Evolutionary conservation across 2,797 vertebrate genomes (phyloP).

Genomic region (Pampus argenteus): DNA sequence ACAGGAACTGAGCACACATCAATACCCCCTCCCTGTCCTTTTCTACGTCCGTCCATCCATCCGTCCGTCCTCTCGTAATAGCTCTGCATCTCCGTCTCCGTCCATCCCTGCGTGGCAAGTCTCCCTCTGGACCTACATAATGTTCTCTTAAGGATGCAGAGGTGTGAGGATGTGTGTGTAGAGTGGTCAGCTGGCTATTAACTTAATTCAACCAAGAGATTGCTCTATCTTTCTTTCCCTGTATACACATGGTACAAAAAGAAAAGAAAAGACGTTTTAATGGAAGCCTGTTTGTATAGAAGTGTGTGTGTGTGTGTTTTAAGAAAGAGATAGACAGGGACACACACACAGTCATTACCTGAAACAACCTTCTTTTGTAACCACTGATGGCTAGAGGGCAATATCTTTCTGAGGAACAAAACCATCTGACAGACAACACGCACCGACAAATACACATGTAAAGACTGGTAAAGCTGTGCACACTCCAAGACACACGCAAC

Average conservation of each 20-base stretch:
- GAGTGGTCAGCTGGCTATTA: slow-evolving; percentile 31
- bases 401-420: slow-evolving; percentile 67
- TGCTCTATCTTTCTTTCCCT: slow-evolving; percentile 14
- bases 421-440: slow-evolving; percentile 41
- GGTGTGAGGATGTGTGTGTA: neutral
- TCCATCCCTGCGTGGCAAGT: slow-evolving; percentile 22
- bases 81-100: slow-evolving; percentile 43
- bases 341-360: slow-evolving; percentile 64
- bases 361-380: slow-evolving; percentile 73
- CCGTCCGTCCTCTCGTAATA: slow-evolving; percentile 16
- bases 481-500: neutral
- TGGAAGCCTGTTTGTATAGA: slow-evolving; percentile 11
- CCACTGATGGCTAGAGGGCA: slow-evolving; percentile 55
- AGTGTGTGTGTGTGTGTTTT: slow-evolving; percentile 16
- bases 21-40: slow-evolving; percentile 44
- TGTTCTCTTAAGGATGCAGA: slow-evolving; percentile 3
- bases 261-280: slow-evolving; percentile 17
- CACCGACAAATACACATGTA: slow-evolving; percentile 29
- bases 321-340: slow-evolving; percentile 45
- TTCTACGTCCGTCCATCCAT: slow-evolving; percentile 26
- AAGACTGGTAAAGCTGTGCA: slow-evolving; percentile 9
- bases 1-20: slow-evolving; percentile 59
- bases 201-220: slow-evolving; percentile 48
- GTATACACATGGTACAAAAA: neutral
- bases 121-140: neutral